Percentiles rank a stretch among this genome's conserved stretches.
Evolutionary conservation across 2,113 vertebrate species (phyloP).

Genomic region (Danio rerio): GRCz12tu NC_133188.1:35705501-35706000

Average conservation of each 20-base stretch:
- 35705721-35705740: no score
- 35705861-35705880: slow-evolving; percentile 3
- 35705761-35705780: neutral
- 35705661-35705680: no score
- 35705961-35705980: slow-evolving; percentile 54
- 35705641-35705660: no score
- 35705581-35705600: no score
- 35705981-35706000: slow-evolving; percentile 56
- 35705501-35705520: no score
- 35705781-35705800: neutral
- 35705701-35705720: no score
- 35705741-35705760: neutral
- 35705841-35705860: neutral
- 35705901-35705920: slow-evolving; percentile 57
- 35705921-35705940: slow-evolving; percentile 60
- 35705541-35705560: no score
- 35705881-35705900: slow-evolving; percentile 51
- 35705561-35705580: no score
- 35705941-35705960: slow-evolving; percentile 51
- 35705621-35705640: no score
- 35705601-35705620: no score
- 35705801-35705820: neutral
- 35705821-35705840: neutral
- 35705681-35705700: no score
- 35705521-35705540: no score